Evolutionary conservation across 2,113 vertebrate genomes (phyloP), one percentile per base, ranked within the genome.

Genomic region (Hippolais icterina): DNA sequence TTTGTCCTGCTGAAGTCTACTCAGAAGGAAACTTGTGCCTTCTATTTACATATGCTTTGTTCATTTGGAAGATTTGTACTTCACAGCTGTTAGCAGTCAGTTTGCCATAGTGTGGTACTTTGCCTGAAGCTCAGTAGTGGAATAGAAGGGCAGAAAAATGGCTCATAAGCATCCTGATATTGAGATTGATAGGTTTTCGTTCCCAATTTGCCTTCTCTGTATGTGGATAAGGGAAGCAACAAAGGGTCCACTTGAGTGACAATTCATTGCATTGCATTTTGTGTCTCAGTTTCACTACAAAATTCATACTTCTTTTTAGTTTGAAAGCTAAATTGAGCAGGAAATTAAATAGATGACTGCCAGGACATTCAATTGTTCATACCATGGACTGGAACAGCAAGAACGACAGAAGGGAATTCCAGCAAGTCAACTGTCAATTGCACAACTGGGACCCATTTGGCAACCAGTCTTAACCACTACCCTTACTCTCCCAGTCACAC

Each of bases 261-360:
- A 92, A 35, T 57, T 57, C 18, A 72, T 83, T 93, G 19, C 17
- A 27, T 18, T 75, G n/a, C 20, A 50, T 83, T 93, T 61, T 35
- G 2, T 41, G 3, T 68, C 27, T 87, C 39, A 14, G 11, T 74
- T 95, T 74, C 60, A 57, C 15, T 60, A 59, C 15, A 60, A 76
- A 87, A 81, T 84, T 76, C 28, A 60, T 35, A 21, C 56, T 71
- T 83, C 35, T 66, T 71, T 88, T 61, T 56, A 54, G 33, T 79
- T 59, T 79, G 42, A 65, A 77, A 79, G 41, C 15, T 74, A 77
- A 87, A 27, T 22, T 70, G 65, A 83, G 63, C 88, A 96, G 91
- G 90, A 96, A 96, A 95, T 95, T 5, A 97, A 95, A 95, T 46
- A 75, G 78, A n/a, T 89, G 18, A 33, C 61, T 95, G 77, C 77